A percentile compares a stretch with the other conserved stretches of the same genome.
Evolutionary conservation across 2,888 invertebrate genomes (phyloP).

Genomic region (Baccha elongata): DNA sequence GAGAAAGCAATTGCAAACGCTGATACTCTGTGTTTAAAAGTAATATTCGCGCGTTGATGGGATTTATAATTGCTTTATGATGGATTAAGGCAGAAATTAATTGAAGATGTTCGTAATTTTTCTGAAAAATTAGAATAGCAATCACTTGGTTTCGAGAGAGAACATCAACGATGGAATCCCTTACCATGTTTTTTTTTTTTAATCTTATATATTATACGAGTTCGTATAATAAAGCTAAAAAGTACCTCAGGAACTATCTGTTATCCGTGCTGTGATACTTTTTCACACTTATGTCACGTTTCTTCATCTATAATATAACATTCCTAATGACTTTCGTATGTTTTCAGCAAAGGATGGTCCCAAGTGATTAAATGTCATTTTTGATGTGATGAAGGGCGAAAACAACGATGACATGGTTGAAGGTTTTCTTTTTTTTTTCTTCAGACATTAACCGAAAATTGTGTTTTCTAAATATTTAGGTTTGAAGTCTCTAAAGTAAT

Average conservation of each 20-base stretch:
- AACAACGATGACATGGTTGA: background rate
- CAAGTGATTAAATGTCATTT: conserved; percentile 57
- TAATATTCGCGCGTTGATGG: conserved; percentile 69
- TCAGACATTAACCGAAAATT: conserved; percentile 4
- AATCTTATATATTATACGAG: conserved; percentile 19
- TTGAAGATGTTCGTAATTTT: conserved; percentile 69
- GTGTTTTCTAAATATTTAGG: conserved; percentile 3
- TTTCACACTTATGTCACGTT: conserved; percentile 37
- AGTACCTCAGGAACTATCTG: conserved; percentile 1
- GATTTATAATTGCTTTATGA: conserved; percentile 73
- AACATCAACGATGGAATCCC: conserved; percentile 15
- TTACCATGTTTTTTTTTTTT: background rate
- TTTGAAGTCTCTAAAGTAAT: conserved; percentile 2
- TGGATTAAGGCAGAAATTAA: conserved; percentile 69
- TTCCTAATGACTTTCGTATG: conserved; percentile 38
- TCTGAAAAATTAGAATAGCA: conserved; percentile 71
- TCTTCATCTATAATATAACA: background rate
- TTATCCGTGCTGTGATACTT: background rate
- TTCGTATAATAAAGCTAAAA: conserved; percentile 11
- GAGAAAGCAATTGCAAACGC: conserved; percentile 2
- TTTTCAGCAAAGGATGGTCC: conserved; percentile 30
- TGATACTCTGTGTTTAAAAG: conserved; percentile 45
- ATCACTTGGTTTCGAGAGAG: conserved; percentile 33
- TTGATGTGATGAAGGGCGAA: conserved; percentile 49
- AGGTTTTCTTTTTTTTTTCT: background rate